phyloP scores from a whole-genome alignment of 2,888 invertebrate species.

The Mayetiola destructor region DNA sequence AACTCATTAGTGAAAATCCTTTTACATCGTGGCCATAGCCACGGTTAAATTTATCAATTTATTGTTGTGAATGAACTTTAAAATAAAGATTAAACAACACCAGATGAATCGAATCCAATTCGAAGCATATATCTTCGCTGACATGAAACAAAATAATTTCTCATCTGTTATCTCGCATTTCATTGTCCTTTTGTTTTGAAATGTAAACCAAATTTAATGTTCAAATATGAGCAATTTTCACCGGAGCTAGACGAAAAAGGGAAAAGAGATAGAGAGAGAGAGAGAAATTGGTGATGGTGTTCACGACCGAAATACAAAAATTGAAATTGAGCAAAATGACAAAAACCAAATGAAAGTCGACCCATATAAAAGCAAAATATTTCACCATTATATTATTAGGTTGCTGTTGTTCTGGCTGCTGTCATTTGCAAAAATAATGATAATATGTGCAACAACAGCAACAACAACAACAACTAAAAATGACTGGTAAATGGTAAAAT shows the following conservation, averaged over 20 bases:
- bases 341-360: background rate
- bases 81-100: too few species aligned
- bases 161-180: background rate
- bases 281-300: background rate
- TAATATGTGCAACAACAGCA: too few species aligned
- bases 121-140: background rate
- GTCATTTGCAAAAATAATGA: constrained; percentile 12
- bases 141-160: background rate
- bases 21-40: too few species aligned
- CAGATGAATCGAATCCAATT: constrained; percentile 3
- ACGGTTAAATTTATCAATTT: too few species aligned
- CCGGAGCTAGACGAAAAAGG: background rate
- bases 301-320: background rate
- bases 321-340: background rate
- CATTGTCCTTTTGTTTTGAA: constrained; percentile 2
- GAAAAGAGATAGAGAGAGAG: background rate
- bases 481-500: too few species aligned
- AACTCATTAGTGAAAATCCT: too few species aligned
- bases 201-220: background rate
- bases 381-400: constrained; percentile 12
- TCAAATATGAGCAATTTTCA: background rate
- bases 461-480: too few species aligned
- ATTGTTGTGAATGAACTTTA: too few species aligned
- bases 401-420: background rate
- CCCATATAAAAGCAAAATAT: constrained; percentile 10